Percentiles rank a stretch among this genome's conserved stretches.
Conservation (phyloP, 2,797 vertebrate genomes). For the Galagoides demidoff region DNA sequence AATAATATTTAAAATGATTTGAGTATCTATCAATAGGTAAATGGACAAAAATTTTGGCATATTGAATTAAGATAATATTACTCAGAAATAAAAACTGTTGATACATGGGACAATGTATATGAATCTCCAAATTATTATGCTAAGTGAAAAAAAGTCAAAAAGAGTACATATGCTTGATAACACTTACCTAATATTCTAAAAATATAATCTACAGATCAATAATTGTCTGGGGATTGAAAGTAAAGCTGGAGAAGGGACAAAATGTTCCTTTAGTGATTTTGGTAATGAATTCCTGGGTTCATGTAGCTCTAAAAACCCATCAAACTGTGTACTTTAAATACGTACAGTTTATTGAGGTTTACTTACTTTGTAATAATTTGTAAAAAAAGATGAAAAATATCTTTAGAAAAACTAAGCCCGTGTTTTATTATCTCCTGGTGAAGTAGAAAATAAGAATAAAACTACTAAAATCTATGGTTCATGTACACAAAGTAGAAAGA, state of each 20-base stretch:
- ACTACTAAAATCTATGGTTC: not conserved
- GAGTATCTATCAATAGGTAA: not conserved
- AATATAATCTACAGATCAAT: not conserved
- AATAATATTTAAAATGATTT: not conserved
- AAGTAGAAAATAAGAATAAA: conserved; percentile 33
- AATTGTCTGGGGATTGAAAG: not conserved
- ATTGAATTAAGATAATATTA: not conserved
- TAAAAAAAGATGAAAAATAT: not conserved
- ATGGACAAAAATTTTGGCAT: not conserved
- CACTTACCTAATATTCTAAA: not conserved
- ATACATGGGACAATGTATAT: not conserved
- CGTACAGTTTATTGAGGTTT: not conserved
- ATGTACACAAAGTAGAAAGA: not conserved
- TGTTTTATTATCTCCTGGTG: not conserved
- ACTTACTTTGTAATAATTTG: not conserved
- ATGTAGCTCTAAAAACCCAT: not conserved
- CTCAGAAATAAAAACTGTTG: not conserved
- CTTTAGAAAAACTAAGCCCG: not conserved
- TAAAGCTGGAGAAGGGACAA: not conserved
- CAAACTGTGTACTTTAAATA: not conserved
- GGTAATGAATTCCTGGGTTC: not conserved
- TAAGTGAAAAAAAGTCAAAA: not conserved
- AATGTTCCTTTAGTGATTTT: not conserved
- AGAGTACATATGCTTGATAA: not conserved
- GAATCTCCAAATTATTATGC: not conserved